phyloP scores from a whole-genome alignment of 2,113 vertebrate genomes.

The Xiphophorus hellerii region DNA sequence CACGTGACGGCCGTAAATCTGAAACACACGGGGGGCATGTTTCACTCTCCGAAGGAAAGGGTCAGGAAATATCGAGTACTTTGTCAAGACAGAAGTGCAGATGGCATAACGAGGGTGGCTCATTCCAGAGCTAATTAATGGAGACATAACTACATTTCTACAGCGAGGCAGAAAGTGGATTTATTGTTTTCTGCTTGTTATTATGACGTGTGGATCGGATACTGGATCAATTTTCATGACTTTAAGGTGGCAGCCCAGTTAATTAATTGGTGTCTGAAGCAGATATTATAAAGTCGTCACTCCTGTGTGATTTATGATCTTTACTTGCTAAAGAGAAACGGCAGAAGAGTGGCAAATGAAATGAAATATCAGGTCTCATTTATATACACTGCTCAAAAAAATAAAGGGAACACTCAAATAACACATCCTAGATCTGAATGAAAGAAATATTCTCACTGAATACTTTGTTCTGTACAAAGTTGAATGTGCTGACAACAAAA shows the following conservation, averaged over 20 bases:
- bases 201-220: background rate
- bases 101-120: slow-evolving; percentile 50
- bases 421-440: too few species aligned
- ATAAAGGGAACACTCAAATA: too few species aligned
- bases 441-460: too few species aligned
- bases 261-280: background rate
- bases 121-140: slow-evolving; percentile 52
- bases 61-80: slow-evolving; percentile 61
- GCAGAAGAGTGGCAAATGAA: too few species aligned
- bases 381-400: too few species aligned
- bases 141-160: slow-evolving; percentile 31
- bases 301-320: too few species aligned
- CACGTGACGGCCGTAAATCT: slow-evolving; percentile 63
- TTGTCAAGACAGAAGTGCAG: slow-evolving; percentile 53
- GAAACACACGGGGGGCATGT: slow-evolving; percentile 44
- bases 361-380: too few species aligned
- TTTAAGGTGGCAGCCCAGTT: background rate
- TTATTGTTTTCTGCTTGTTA: background rate
- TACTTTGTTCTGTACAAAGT: too few species aligned
- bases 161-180: background rate
- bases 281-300: background rate
- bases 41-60: slow-evolving; percentile 51
- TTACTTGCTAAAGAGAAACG: too few species aligned
- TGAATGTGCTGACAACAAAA: too few species aligned
- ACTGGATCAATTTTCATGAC: background rate